phyloP scores from a whole-genome alignment of 1,140 invertebrate species.

The Zaprionus africanus region DNA sequence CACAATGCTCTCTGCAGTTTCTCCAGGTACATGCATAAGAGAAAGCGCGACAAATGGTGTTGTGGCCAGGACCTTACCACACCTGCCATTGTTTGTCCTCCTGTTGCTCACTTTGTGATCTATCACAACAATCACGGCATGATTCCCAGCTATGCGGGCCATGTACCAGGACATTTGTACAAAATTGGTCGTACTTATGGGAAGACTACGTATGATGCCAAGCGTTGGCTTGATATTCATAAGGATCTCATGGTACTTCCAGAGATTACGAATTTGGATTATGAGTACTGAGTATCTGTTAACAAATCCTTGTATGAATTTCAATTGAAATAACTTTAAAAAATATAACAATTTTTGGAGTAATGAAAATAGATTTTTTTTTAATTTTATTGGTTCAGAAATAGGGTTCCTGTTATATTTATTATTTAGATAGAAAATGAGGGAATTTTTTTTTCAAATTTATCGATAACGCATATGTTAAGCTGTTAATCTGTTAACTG shows the following conservation, averaged over 20 bases:
- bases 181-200: conserved; percentile 90
- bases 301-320: not conserved
- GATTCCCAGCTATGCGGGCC: conserved; percentile 89
- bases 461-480: not conserved
- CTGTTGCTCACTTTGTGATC: conserved; percentile 86
- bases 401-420: not conserved
- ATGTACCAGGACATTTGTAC: conserved; percentile 88
- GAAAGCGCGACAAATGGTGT: conserved; percentile 87
- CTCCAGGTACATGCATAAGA: conserved; percentile 88
- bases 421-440: not conserved
- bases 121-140: conserved; percentile 89
- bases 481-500: not conserved
- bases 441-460: not conserved
- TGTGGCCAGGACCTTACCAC: conserved; percentile 85
- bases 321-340: not conserved
- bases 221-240: conserved; percentile 86
- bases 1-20: conserved; percentile 88
- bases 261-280: conserved; percentile 66
- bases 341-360: not conserved
- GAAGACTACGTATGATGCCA: conserved; percentile 88
- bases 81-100: conserved; percentile 76
- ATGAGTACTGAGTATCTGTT: conserved; percentile 48
- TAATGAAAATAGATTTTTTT: not conserved
- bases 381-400: not conserved
- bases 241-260: conserved; percentile 56